phyloP scores from a whole-genome alignment of 2,797 vertebrate species.

The Myotis pilosus region DNA sequence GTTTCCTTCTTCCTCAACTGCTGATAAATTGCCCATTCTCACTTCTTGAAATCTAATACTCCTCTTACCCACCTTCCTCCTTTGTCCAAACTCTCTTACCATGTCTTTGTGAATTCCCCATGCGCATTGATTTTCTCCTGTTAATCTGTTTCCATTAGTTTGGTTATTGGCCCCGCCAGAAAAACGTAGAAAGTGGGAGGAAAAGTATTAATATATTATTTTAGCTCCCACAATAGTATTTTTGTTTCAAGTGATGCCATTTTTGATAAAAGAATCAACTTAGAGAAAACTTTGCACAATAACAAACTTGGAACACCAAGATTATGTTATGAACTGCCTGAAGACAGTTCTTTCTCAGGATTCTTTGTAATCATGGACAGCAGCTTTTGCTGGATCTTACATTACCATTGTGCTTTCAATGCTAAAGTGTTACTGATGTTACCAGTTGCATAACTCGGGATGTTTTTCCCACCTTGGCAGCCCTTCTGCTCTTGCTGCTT shows the following conservation, averaged over 20 bases:
- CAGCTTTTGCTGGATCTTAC: conserved; percentile 18
- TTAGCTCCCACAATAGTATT: not conserved
- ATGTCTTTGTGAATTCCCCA: not conserved
- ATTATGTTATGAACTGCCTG: conserved; percentile 16
- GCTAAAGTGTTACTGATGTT: conserved; percentile 39
- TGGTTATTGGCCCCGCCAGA: not conserved
- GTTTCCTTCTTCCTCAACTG: not conserved
- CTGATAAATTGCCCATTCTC: not conserved
- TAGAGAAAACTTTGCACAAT: not conserved
- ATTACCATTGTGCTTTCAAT: not conserved
- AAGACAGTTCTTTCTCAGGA: not conserved
- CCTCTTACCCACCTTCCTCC: not conserved
- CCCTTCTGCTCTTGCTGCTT: conserved; percentile 18
- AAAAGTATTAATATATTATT: not conserved
- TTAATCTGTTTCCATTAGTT: not conserved
- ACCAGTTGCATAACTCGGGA: conserved; percentile 26
- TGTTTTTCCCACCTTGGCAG: conserved; percentile 35
- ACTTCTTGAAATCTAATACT: not conserved
- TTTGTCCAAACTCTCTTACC: not conserved
- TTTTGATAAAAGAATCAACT: not conserved
- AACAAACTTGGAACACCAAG: conserved; percentile 2
- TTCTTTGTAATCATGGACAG: conserved; percentile 3
- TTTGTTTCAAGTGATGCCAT: not conserved
- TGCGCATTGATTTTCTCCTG: not conserved
- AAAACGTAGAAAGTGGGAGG: not conserved